Evolutionary conservation across 1,140 invertebrate species (phyloP), one percentile per base, ranked within the genome.

Genomic region (Adoxophyes honmai): DNA sequence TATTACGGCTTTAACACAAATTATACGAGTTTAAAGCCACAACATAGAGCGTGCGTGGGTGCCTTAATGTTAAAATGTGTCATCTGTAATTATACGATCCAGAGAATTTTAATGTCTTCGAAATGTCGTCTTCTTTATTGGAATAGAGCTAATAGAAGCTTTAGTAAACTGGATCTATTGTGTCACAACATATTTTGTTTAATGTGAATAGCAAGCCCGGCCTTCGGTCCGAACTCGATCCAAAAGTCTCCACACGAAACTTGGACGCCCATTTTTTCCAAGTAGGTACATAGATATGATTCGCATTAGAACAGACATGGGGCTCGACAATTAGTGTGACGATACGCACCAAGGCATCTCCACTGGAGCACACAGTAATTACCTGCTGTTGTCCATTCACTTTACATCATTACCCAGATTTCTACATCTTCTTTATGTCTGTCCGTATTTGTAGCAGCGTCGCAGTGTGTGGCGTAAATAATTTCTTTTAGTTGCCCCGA

Each of bases 1-100:
- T 88, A 86, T 88, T 87, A 88, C 78, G 62, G 82, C 78, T 82
- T 88, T 87, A 88, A 86, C 86, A 87, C 84, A 86, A 87, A 86
- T 88, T 87, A 87, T 86, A 88, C 82, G 74, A 86, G 77, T 87
- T 84, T 83, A 81, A 66, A 79, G 73, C 70, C 82, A 84, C 81
- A 86, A 86, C 79, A 88, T 81, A 79, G 73, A 69, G 57, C 56
- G 59, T 60, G 81, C 80, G 86, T 88, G 84, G 86, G 86, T 73
- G 84, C 75, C 71, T 82, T 81, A 81, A 88, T 83, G 81, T 86
- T 86, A 75, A 80, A 86, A 87, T 81, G 82, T 87, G 86, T 88
- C 84, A 81, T 83, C 70, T 72, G 78, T 88, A 86, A 87, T 87
- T 88, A 87, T 86, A 81, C 74, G 70, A 80, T 73, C 73, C 71